phyloP scores from a whole-genome alignment of 2,888 invertebrate genomes.

The Lottia gigantea region DNA sequence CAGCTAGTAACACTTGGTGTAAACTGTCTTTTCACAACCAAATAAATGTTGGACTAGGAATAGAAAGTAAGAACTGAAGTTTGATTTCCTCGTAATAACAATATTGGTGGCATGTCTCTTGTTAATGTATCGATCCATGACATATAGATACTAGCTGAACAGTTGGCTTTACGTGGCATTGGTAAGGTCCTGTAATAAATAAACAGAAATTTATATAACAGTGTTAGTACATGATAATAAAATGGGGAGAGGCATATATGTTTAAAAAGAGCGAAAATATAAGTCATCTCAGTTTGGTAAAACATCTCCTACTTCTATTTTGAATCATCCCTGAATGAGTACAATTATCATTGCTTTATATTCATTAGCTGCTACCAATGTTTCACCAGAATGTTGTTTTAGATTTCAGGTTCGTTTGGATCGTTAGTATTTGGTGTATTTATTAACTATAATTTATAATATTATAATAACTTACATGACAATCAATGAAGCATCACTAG shows the following conservation, averaged over 20 bases:
- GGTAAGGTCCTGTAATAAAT: conserved; percentile 82
- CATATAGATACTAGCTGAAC: conserved; percentile 93
- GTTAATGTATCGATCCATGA: conserved; percentile 94
- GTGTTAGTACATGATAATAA: too few species aligned
- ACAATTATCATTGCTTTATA: too few species aligned
- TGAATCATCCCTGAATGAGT: too few species aligned
- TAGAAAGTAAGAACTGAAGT: conserved; percentile 72
- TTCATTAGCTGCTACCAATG: too few species aligned
- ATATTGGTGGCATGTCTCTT: conserved; percentile 86
- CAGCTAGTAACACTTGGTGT: too few species aligned
- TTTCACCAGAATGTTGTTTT: too few species aligned
- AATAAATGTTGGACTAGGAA: conserved; percentile 34
- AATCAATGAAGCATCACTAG: conserved; percentile 83
- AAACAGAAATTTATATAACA: not conserved
- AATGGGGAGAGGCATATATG: too few species aligned
- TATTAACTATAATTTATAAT: not conserved
- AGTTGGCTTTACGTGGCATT: conserved; percentile 91
- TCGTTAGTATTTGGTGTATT: too few species aligned
- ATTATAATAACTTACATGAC: conserved; percentile 80
- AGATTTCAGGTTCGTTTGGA: too few species aligned
- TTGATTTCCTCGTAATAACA: conserved; percentile 73
- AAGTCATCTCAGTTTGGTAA: too few species aligned
- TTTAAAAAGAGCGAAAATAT: too few species aligned
- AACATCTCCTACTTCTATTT: too few species aligned
- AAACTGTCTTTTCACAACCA: not conserved